Evolutionary conservation across 2,113 vertebrate genomes (phyloP).

Genomic region (Heterotilapia buettikoferi): DNA sequence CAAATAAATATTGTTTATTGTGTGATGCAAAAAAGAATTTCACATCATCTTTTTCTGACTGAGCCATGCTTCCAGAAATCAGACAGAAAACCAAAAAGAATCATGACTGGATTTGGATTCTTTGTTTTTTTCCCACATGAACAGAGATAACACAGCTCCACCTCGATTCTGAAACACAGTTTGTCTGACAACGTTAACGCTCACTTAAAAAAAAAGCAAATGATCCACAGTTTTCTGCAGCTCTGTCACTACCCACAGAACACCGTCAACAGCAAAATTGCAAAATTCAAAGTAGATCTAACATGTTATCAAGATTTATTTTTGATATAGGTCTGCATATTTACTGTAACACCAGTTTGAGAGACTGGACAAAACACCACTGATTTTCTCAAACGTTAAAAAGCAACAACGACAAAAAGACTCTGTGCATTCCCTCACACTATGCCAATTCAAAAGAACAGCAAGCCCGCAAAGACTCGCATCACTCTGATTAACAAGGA

Average conservation of each 20-base stretch:
- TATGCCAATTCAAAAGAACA: neutral
- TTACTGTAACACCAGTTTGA: neutral
- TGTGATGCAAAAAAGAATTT: neutral
- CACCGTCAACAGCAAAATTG: neutral
- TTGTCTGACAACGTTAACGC: neutral
- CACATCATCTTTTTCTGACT: neutral
- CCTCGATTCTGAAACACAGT: neutral
- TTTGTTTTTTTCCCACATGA: neutral
- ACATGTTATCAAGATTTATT: neutral
- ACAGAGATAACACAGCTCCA: neutral
- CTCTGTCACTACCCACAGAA: neutral
- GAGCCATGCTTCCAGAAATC: neutral
- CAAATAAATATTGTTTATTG: neutral
- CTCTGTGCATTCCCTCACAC: neutral
- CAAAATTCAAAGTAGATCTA: neutral
- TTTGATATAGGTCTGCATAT: neutral
- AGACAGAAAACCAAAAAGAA: neutral
- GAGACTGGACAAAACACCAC: neutral
- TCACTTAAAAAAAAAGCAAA: neutral
- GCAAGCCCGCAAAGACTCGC: neutral
- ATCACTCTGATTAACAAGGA: constrained; percentile 35
- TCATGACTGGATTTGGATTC: neutral
- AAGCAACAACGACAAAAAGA: neutral
- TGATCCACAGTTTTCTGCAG: neutral
- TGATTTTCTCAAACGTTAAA: neutral